Base-by-base conservation (phyloP, 2,888 invertebrate species). In the Erebia aethiops region DNA sequence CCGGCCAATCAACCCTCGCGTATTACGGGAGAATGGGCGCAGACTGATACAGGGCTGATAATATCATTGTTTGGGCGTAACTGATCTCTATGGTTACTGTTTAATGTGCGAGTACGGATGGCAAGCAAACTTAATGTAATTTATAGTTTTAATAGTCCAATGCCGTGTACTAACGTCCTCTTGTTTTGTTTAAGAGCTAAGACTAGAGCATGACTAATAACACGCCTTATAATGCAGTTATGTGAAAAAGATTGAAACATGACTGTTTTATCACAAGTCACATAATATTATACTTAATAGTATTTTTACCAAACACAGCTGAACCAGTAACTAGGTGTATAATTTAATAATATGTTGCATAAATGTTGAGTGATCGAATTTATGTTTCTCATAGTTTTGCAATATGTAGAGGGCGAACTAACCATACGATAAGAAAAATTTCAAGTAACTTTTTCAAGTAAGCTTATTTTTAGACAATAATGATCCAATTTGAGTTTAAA, bases 31-130 rank as follows among this genome's bases (percentile, higher is more conserved):
- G 83, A 82, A 80, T 76, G 81, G 81, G 64, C 75, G 70, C 66
- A 66, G 46, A 56, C 73, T 81, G 87, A 87, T 88, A 81, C 83
- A 78, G 87, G 87, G 86, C 85, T 85, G 89, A 89, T 90, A 89
- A 82, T 83, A 81, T 73, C 77, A 78, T 86, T 90, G 89, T 89
- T 90, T 88, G 86, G 85, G 83, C 82, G 83, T 83, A 82, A 81
- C 80, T 78, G 81, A 88, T 89, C 84, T 79, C 87, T 84, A 88
- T 90, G 85, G 86, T 81, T 80, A 89, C 88, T 73, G 74, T 58
- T 57, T 46, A 56, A 57, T 64, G 64, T 56, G 54, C 46, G 5
- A 57, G 43, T 54, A 61, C 67, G 56, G 26, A 14, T 66, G 56
- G 64, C 46, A 58, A 64, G 43, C 67, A 51, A 43, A 57, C 4